These are phyloP conservation scores for Lepidochrysops patricia DNA, from an alignment of 2,888 invertebrate species.

Conservation along the genomic window DNA sequence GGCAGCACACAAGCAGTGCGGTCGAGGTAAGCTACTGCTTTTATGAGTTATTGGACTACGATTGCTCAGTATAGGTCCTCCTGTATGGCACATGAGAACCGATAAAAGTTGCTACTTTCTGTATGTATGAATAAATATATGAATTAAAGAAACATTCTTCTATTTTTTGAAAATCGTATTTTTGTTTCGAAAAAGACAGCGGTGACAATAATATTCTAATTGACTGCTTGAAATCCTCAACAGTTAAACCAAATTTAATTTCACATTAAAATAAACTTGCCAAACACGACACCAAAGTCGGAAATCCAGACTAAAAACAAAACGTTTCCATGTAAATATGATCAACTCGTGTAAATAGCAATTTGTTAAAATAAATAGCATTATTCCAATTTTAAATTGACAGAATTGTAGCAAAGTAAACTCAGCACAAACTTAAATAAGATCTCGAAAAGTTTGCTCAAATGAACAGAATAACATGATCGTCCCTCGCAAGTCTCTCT, in stretches of 20 bases:
- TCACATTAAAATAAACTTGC: neutral
- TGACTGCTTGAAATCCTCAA: neutral
- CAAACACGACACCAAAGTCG: neutral
- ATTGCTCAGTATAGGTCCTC: too few species aligned
- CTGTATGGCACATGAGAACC: too few species aligned
- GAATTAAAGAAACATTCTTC: too few species aligned
- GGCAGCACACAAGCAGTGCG: conserved; percentile 89
- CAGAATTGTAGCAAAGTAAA: conserved; percentile 27
- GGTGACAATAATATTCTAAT: neutral
- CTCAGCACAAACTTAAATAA: conserved; percentile 51
- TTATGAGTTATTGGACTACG: too few species aligned
- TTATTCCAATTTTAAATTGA: conserved; percentile 18
- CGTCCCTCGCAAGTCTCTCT: conserved; percentile 33
- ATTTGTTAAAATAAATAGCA: conserved; percentile 16
- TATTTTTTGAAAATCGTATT: too few species aligned
- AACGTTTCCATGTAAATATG: conserved; percentile 10
- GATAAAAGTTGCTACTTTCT: too few species aligned
- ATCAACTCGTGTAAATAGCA: conserved; percentile 18
- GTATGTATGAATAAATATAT: too few species aligned
- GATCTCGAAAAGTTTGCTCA: conserved; percentile 53
- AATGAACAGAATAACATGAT: conserved; percentile 42
- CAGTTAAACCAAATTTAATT: neutral
- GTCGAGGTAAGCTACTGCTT: conserved; percentile 79
- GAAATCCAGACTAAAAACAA: neutral
- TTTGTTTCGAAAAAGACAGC: neutral